Percentiles rank a stretch among this genome's conserved stretches.
Conservation (phyloP, 2,797 vertebrate species). For the Cygnus olor region DNA sequence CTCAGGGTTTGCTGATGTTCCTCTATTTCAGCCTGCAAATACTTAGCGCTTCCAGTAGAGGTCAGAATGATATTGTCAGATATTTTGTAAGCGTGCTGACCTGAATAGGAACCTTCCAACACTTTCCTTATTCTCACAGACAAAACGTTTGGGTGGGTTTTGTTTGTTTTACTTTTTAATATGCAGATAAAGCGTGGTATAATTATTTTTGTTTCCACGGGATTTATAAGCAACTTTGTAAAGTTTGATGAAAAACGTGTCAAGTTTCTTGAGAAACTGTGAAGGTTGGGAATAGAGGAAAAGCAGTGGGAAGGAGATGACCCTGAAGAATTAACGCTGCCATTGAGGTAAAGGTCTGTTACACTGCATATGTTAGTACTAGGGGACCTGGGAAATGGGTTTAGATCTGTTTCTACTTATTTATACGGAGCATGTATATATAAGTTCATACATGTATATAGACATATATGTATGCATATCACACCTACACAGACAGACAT, state of each 20-base stretch:
- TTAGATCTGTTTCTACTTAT: not conserved
- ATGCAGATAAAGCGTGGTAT: not conserved
- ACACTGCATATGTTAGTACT: not conserved
- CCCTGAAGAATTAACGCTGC: not conserved
- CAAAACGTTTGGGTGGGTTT: constrained; percentile 30
- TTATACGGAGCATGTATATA: not conserved
- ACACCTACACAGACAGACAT: not conserved
- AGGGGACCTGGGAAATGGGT: not conserved
- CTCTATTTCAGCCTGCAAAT: constrained; percentile 7
- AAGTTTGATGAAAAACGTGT: not conserved
- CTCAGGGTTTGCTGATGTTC: not conserved
- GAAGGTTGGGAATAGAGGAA: not conserved
- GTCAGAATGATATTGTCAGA: constrained; percentile 67
- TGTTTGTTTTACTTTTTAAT: not conserved
- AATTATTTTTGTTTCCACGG: not conserved
- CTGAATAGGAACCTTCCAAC: not conserved
- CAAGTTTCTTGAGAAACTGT: not conserved
- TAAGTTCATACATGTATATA: not conserved
- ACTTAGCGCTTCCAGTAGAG: constrained; percentile 62
- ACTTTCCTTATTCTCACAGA: not conserved
- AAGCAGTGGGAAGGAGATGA: not conserved
- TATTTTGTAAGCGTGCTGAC: not conserved
- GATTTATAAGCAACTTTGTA: constrained; percentile 5
- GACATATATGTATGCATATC: not conserved
- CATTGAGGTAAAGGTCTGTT: not conserved